phyloP scores from a whole-genome alignment of 1,140 invertebrate species.

The Andrena cerasifolii region DNA sequence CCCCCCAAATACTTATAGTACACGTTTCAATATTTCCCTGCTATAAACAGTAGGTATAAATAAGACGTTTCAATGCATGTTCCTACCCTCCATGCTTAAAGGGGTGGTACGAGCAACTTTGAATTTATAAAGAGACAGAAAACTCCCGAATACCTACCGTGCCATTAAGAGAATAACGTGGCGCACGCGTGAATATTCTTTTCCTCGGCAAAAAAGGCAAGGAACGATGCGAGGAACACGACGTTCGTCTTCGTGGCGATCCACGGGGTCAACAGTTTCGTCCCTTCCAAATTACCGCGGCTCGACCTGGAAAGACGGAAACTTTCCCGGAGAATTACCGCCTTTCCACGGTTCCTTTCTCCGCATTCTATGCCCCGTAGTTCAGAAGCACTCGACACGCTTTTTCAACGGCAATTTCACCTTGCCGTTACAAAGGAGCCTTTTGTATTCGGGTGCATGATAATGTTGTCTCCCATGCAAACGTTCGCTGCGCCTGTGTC shows the following conservation, averaged over 20 bases:
- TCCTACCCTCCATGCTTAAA: no score
- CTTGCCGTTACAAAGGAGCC: slow-evolving; percentile 47
- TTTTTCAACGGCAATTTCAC: slow-evolving; percentile 59
- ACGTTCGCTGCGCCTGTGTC: not conserved
- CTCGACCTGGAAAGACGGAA: slow-evolving; percentile 53
- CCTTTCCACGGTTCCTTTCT: slow-evolving; percentile 48
- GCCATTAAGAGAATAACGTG: no score
- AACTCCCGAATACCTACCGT: no score
- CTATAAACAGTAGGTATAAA: no score
- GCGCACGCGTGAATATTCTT: not conserved
- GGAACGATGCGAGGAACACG: not conserved
- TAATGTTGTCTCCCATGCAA: slow-evolving; percentile 55
- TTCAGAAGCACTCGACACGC: slow-evolving; percentile 59
- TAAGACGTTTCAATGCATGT: no score
- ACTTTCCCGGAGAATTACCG: slow-evolving; percentile 39
- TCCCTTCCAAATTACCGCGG: slow-evolving; percentile 37
- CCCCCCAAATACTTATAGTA: no score
- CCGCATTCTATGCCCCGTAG: slow-evolving; percentile 39
- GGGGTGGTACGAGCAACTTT: no score
- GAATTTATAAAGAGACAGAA: no score
- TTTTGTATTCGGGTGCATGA: slow-evolving; percentile 65
- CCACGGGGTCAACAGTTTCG: slow-evolving; percentile 48
- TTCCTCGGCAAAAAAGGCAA: not conserved
- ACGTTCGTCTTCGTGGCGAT: slow-evolving; percentile 11
- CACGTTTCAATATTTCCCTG: no score